Evolutionary conservation across 2,113 vertebrate species (phyloP).

Genomic region (Riparia riparia): DNA sequence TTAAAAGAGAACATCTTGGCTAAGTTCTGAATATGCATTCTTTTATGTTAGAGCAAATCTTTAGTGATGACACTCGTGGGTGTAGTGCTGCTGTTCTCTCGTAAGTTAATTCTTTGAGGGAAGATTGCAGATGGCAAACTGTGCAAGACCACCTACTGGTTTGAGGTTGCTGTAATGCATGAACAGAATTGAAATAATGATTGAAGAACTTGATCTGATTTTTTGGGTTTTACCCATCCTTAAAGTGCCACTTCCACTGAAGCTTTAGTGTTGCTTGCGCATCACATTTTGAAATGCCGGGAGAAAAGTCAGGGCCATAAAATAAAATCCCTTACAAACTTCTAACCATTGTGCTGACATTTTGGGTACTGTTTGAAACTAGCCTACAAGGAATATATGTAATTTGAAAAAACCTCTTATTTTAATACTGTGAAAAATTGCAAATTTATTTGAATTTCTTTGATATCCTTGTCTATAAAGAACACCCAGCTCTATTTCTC

Average conservation of each 20-base stretch:
- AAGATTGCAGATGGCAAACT: slow-evolving; percentile 35
- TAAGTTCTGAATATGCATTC: slow-evolving; percentile 20
- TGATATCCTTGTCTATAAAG: not conserved
- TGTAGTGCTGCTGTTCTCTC: slow-evolving; percentile 45
- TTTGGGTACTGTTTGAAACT: not conserved
- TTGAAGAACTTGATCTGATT: not conserved
- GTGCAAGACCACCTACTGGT: slow-evolving; percentile 40
- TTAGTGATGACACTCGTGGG: slow-evolving; percentile 30
- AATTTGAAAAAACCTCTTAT: not conserved
- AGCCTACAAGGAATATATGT: not conserved
- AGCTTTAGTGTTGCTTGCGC: not conserved
- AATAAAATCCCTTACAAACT: not conserved
- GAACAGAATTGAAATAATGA: not conserved
- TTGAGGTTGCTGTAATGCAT: not conserved
- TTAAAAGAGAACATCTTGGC: not conserved
- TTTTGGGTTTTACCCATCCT: not conserved
- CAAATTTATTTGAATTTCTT: not conserved
- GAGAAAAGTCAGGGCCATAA: not conserved
- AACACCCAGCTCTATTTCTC: not conserved
- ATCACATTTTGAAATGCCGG: not conserved
- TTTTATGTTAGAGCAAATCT: slow-evolving; percentile 13
- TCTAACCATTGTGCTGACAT: not conserved
- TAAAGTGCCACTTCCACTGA: not conserved
- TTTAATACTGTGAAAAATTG: not conserved
- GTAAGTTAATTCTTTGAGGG: slow-evolving; percentile 13